Conservation (phyloP, 2,113 vertebrate genomes). For the Orientallactaga bullata region DNA sequence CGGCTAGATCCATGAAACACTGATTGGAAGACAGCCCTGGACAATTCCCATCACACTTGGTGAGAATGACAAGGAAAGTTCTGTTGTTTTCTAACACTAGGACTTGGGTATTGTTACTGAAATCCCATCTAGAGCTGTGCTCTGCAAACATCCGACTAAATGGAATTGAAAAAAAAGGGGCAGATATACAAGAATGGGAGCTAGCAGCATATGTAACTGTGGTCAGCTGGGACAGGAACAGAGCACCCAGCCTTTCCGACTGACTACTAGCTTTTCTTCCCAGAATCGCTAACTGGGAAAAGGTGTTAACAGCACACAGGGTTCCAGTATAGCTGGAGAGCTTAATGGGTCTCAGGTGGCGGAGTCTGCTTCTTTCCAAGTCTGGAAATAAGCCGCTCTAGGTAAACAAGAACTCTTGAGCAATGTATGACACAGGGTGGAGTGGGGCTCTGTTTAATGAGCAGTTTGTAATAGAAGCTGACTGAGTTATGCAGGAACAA, state of each 20-base stretch:
- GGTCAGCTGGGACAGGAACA: not conserved
- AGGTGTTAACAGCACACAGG: not conserved
- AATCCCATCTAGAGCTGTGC: rapidly evolving
- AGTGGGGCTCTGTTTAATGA: conserved; percentile 41
- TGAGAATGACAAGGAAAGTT: not conserved
- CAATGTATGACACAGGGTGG: not conserved
- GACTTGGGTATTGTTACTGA: not conserved
- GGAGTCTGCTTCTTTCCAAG: not conserved
- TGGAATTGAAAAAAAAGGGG: not conserved
- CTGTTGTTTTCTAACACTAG: not conserved
- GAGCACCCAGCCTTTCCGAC: not conserved
- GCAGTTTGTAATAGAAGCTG: conserved; percentile 49
- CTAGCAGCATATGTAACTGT: rapidly evolving
- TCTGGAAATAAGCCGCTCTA: not conserved
- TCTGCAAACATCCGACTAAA: not conserved
- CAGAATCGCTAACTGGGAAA: not conserved
- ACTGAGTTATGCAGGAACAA: conserved; percentile 57
- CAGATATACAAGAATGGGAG: not conserved
- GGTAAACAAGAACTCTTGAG: conserved; percentile 53
- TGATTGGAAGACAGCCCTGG: not conserved
- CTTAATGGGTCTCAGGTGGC: not conserved
- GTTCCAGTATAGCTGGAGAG: not conserved
- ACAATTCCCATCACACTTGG: not conserved
- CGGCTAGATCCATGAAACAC: not conserved
- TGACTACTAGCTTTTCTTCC: not conserved